Percentiles rank a stretch among this genome's conserved stretches.
phyloP scores from a whole-genome alignment of 2,797 vertebrate species.

The Peromyscus attwateri region DNA sequence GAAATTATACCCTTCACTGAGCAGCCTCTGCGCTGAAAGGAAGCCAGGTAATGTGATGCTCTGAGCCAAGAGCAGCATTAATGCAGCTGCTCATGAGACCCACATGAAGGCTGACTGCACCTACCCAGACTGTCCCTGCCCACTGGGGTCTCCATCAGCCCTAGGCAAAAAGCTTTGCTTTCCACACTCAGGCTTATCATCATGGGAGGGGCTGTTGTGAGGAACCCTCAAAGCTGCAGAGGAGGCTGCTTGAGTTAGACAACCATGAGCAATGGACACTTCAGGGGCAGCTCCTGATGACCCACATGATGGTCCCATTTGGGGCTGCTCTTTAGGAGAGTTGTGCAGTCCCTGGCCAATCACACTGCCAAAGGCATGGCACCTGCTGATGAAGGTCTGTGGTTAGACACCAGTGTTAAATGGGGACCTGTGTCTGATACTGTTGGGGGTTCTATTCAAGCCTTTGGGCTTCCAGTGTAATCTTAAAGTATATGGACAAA shows the following conservation, averaged over 20 bases:
- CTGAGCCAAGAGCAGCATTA: constrained; percentile 36
- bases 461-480: not conserved
- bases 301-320: not conserved
- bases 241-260: not conserved
- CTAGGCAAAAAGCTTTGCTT: rapidly evolving
- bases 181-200: not conserved
- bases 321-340: not conserved
- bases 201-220: not conserved
- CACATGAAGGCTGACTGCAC: not conserved
- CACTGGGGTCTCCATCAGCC: not conserved
- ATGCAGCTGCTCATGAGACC: not conserved
- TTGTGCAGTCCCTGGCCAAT: not conserved
- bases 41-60: constrained; percentile 61
- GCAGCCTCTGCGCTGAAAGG: constrained; percentile 57
- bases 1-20: constrained; percentile 66
- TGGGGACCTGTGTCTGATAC: not conserved
- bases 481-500: not conserved
- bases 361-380: not conserved
- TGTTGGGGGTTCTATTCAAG: not conserved
- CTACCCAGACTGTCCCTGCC: not conserved
- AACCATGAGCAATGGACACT: no score
- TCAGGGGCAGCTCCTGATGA: not conserved
- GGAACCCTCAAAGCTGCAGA: not conserved
- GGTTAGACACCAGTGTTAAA: not conserved
- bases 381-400: rapidly evolving